These are phyloP conservation scores for Idaea biselata DNA, from an alignment of 2,888 invertebrate species.

Conservation along the genomic window DNA sequence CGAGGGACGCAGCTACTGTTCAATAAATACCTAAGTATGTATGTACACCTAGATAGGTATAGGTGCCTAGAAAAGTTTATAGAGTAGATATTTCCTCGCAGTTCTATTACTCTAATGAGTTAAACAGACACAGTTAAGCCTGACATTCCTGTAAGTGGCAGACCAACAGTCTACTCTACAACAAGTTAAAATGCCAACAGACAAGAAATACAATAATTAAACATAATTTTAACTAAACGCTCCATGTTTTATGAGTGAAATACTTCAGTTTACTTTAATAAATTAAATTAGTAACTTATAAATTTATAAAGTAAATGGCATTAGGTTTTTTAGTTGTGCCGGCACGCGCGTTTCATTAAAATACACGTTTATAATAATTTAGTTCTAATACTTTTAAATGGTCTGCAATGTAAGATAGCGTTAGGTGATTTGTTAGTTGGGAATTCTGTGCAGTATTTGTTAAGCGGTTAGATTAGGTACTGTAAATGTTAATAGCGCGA, in stretches of 20 bases:
- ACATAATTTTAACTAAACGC: slow-evolving; percentile 1
- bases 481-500: not conserved
- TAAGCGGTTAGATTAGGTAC: not conserved
- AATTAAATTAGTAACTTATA: not conserved
- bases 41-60: too few relatives aligned
- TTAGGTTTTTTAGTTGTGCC: not conserved
- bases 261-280: not conserved
- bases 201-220: not conserved
- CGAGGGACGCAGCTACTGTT: too few relatives aligned
- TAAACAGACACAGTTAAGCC: not conserved
- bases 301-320: not conserved
- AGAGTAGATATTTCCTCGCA: too few relatives aligned
- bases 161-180: not conserved
- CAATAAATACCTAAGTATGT: too few relatives aligned
- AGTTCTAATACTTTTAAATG: not conserved
- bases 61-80: too few relatives aligned
- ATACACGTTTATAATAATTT: not conserved
- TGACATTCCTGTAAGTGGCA: not conserved
- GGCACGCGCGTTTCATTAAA: not conserved
- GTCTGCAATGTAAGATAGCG: not conserved
- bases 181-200: not conserved
- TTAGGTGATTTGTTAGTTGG: not conserved
- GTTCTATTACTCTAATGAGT: not conserved
- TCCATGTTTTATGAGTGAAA: not conserved
- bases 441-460: not conserved